Base-by-base conservation (phyloP, 2,888 invertebrate genomes). In the Caenorhabditis japonica region DNA sequence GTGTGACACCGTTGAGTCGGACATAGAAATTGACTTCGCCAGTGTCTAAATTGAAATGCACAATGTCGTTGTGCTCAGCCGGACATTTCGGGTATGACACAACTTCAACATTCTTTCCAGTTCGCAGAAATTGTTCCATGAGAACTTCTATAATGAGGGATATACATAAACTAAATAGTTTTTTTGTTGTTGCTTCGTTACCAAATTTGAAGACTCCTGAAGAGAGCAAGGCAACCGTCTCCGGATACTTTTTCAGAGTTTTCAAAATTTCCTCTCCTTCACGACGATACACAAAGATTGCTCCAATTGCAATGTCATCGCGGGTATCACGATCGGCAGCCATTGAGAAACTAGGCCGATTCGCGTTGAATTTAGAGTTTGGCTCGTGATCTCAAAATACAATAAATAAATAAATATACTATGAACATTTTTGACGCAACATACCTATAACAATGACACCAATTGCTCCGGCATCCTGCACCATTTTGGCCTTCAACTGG, bases 291-390 rank as follows among this genome's bases (percentile, higher is more conserved):
- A 86, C 59, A 49, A 86, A 84, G 0, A 86, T 52, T 4, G 78
- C 73, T 0, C 86, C 82, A 15, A 86, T 81, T 25, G 36, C 38
- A 38, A 86, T 70, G 46, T 84, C 83, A 44, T 82, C 81, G 2
- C 41, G 53, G 10, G 88, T 95, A 5, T 91, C 91, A 88, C 94
- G 94, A 89, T 97, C 96, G 1, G 95, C 95, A 0, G 95, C 94
- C 97, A 97, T 97, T 4, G 95, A 94, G 89, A 97, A 97, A 90
- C 95, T 91, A 0, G 94, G 92, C 1, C 93, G 92, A 53, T 91
- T 92, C 30, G 92, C 91, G 43, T 92, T 91, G 58, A 93, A 92
- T 34, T 51, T 41, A 1, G 93, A 92, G 27, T 91, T 93, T 4
- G 91, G 90, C 12, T 92, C 91, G 88, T 94, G 94, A 89, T 90